These are phyloP conservation scores for Melitaea cinxia DNA, from an alignment of 1,140 invertebrate genomes.

Conservation along the genomic window DNA sequence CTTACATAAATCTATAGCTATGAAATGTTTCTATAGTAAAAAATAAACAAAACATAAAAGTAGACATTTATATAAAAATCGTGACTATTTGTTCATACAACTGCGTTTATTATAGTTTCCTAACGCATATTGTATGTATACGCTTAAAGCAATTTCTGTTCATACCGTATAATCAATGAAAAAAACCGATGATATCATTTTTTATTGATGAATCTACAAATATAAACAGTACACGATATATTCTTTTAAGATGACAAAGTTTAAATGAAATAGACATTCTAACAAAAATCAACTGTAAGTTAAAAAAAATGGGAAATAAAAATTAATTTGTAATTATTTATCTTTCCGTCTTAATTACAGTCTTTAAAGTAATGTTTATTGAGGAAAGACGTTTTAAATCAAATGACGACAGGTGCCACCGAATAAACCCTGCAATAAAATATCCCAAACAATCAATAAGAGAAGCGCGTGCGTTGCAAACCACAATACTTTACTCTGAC, in stretches of 20 bases:
- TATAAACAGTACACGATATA: neutral
- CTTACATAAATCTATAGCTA: no score
- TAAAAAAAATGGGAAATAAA: neutral
- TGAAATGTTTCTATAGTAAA: no score
- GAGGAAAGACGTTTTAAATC: conserved; percentile 37
- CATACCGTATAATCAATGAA: conserved; percentile 7
- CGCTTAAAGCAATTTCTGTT: conserved; percentile 8
- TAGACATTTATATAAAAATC: neutral
- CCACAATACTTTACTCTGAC: conserved; percentile 43
- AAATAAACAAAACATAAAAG: neutral
- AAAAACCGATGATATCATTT: conserved; percentile 18
- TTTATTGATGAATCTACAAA: neutral
- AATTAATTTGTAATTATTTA: conserved; percentile 11
- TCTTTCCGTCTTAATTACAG: neutral
- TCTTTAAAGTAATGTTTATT: conserved; percentile 31
- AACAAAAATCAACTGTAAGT: no score
- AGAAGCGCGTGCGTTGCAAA: conserved; percentile 54
- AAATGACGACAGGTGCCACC: conserved; percentile 48
- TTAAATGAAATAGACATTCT: no score
- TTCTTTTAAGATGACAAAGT: no score
- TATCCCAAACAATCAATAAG: conserved; percentile 44
- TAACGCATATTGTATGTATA: conserved; percentile 6
- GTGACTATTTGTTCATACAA: neutral
- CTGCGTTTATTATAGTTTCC: conserved; percentile 1
- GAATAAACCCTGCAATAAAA: conserved; percentile 46